Base-by-base conservation (phyloP, 2,888 invertebrate genomes). In the Polietes domitor region DNA sequence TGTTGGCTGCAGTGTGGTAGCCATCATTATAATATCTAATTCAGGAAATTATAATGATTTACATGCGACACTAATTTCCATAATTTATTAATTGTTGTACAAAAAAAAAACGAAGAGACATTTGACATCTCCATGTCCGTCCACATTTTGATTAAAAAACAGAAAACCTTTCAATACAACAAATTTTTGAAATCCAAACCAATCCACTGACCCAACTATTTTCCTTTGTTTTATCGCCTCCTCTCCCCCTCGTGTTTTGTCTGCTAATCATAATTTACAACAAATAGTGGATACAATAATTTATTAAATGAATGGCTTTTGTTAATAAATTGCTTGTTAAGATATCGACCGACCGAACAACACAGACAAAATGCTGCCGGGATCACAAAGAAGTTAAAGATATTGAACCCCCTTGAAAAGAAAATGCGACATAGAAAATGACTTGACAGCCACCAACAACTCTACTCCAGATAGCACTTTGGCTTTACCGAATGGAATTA, bases 31-130 rank as follows among this genome's bases (percentile, higher is more conserved):
- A 47, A 47, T 47, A n/a, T 47, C n/a, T 47, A 2, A 47, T 47
- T 47, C 0, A 12, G 32, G 65, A 37, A 65, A 65, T 65, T 65
- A 41, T 12, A 65, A 65, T 65, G 65, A 65, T 65, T 65, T 65
- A 65, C 65, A 65, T 65, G 41, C 15, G 65, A 37, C 28, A 28
- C 28, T 61, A 61, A 61, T 61, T 61, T 28, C 41, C 37, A 17
- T 41, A 65, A 65, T n/a, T n/a, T n/a, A 65, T 65, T 65, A 65
- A 65, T 65, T 65, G 65, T 41, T 17, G n/a, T 37, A 65, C 65
- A 37, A 65, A 17, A n/a, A n/a, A n/a, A n/a, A n/a, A n/a, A n/a
- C n/a, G n/a, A n/a, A n/a, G n/a, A 28, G 17, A 65, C 65, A 65
- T 65, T 65, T 19, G 41, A 65, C 17, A 19, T 65, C 37, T 65